Conservation (phyloP, 1,140 invertebrate genomes). For the Brachionus angularis region DNA sequence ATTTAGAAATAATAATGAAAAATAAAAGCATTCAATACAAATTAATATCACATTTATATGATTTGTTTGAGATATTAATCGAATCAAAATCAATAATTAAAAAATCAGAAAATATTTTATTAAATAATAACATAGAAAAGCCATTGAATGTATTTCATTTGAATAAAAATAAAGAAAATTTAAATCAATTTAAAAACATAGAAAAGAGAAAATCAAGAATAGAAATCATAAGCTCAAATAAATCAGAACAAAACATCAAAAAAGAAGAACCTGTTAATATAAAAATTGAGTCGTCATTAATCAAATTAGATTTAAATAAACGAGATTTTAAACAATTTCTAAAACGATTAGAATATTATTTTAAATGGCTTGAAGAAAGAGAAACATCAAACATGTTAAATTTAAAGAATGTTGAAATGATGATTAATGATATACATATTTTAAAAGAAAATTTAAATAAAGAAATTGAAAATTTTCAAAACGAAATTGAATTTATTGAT, state of each 20-base stretch:
- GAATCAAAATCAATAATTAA: too few relatives aligned
- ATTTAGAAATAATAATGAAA: neutral
- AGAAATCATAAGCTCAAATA: too few relatives aligned
- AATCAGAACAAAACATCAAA: too few relatives aligned
- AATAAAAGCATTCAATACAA: neutral
- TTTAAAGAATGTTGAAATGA: neutral
- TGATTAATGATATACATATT: neutral
- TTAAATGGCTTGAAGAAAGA: conserved; percentile 3
- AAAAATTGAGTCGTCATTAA: too few relatives aligned
- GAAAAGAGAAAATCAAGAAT: too few relatives aligned
- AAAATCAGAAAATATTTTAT: too few relatives aligned
- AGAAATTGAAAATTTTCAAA: neutral
- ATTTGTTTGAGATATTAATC: too few relatives aligned
- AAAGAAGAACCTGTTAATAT: too few relatives aligned
- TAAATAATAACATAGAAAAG: too few relatives aligned
- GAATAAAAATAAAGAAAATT: neutral
- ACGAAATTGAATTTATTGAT: neutral
- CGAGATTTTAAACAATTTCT: neutral
- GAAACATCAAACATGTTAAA: neutral
- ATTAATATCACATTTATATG: conserved; percentile 27
- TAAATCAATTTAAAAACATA: neutral
- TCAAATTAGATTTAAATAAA: neutral
- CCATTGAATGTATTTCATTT: neutral
- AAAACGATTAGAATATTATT: conserved; percentile 17
- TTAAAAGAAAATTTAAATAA: neutral